phyloP scores from a whole-genome alignment of 2,888 invertebrate species.

The Tenthredo scrophulariae region DNA sequence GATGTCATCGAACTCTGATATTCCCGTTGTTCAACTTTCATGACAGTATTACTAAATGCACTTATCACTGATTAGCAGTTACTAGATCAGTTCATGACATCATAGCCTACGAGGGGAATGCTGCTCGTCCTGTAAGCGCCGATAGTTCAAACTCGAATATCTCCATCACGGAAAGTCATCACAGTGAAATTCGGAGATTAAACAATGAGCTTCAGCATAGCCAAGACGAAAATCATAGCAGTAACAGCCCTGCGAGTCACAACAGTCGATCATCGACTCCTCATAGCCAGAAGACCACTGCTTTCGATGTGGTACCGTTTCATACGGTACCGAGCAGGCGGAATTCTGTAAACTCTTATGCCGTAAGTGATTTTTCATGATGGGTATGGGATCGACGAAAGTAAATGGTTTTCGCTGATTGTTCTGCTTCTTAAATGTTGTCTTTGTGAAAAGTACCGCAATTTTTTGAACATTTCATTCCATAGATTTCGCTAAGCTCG shows the following conservation, averaged over 20 bases:
- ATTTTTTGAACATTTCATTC: not conserved
- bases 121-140: constrained; percentile 18
- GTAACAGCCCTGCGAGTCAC: constrained; percentile 27
- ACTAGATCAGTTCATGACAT: constrained; percentile 6
- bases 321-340: constrained; percentile 62
- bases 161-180: not conserved
- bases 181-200: not conserved
- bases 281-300: constrained; percentile 60
- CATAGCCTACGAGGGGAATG: not conserved
- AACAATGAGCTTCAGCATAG: constrained; percentile 5
- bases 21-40: not conserved
- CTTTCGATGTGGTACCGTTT: constrained; percentile 68
- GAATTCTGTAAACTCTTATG: constrained; percentile 64
- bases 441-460: not conserved
- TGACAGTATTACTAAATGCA: not conserved
- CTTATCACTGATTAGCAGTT: not conserved
- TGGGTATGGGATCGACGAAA: not conserved
- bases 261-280: constrained; percentile 60
- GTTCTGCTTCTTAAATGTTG: not conserved
- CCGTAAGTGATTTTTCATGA: constrained; percentile 57
- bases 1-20: not conserved
- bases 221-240: constrained; percentile 29
- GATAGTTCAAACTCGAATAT: constrained; percentile 33
- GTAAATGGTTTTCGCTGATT: not conserved
- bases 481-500: constrained; percentile 27